Percentiles rank a stretch among this genome's conserved stretches.
Evolutionary conservation across 2,113 vertebrate species (phyloP).

Genomic region (Ceyx cyanopectus): DNA sequence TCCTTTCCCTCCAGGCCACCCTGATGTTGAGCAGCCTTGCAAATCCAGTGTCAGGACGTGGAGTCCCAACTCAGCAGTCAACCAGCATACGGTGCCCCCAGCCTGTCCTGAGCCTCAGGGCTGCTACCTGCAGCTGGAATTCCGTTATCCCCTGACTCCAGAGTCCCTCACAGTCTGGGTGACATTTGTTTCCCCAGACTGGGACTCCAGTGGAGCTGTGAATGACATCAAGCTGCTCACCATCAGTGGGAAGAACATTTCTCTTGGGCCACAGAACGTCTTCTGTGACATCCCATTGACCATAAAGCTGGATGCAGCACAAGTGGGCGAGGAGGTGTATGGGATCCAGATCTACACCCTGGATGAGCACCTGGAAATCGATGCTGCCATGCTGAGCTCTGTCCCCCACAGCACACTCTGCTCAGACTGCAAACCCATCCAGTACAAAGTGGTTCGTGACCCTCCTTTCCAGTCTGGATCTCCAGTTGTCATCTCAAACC

Average conservation of each 20-base stretch:
- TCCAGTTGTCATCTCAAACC: slow-evolving; percentile 80
- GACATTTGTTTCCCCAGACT: slow-evolving; percentile 91
- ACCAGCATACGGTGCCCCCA: slow-evolving; percentile 83
- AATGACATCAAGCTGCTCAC: slow-evolving; percentile 92
- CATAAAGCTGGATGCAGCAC: slow-evolving; percentile 83
- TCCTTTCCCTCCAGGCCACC: slow-evolving; percentile 85
- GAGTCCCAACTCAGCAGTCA: slow-evolving; percentile 92
- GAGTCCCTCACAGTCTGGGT: slow-evolving; percentile 95
- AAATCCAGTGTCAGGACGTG: slow-evolving; percentile 96
- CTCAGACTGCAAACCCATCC: slow-evolving; percentile 83
- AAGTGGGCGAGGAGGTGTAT: slow-evolving; percentile 85
- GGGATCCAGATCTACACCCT: slow-evolving; percentile 96
- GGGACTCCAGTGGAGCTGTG: slow-evolving; percentile 88
- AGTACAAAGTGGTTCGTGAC: slow-evolving; percentile 88
- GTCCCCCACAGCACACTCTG: slow-evolving; percentile 83
- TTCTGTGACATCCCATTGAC: slow-evolving; percentile 95
- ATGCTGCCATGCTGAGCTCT: slow-evolving; percentile 92
- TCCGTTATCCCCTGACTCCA: slow-evolving; percentile 86
- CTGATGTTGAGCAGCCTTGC: slow-evolving; percentile 95
- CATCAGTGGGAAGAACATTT: slow-evolving; percentile 87
- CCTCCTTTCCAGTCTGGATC: slow-evolving; percentile 83
- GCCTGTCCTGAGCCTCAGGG: slow-evolving; percentile 89
- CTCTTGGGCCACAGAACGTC: slow-evolving; percentile 90
- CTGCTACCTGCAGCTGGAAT: slow-evolving; percentile 95
- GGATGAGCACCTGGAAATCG: slow-evolving; percentile 95